phyloP scores from a whole-genome alignment of 2,113 vertebrate genomes.

The zebrafish (Danio rerio) region DNA sequence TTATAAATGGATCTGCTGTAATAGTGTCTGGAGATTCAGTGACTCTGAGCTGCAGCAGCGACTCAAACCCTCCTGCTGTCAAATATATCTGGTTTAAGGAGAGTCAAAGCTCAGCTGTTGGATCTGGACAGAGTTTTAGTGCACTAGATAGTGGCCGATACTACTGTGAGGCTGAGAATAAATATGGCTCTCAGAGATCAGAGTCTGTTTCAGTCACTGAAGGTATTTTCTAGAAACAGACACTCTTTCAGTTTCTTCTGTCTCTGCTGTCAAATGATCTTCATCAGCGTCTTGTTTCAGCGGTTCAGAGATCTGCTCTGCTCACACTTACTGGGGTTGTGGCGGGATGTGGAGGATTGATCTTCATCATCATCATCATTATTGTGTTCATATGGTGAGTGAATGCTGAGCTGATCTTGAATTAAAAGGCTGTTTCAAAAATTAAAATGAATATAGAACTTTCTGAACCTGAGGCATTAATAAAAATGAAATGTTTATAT shows the following conservation, averaged over 20 bases:
- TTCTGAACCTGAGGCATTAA: not conserved
- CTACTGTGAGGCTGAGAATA: constrained; percentile 49
- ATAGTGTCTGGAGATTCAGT: constrained; percentile 24
- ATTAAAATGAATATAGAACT: not conserved
- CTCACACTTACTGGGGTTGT: not conserved
- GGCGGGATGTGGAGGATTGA: not conserved
- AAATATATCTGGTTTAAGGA: constrained; percentile 15
- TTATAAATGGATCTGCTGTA: not conserved
- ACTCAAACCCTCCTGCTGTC: not conserved
- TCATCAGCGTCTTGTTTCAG: not conserved
- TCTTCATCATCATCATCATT: not conserved
- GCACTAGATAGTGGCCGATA: constrained; percentile 33
- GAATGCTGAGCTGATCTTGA: not conserved
- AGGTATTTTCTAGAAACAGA: no score
- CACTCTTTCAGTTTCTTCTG: no score
- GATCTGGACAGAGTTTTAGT: constrained; percentile 37
- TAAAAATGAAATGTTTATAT: not conserved
- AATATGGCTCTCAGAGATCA: constrained; percentile 29
- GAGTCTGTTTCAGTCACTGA: not conserved
- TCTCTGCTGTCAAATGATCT: not conserved
- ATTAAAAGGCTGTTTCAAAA: not conserved
- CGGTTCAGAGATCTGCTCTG: not conserved
- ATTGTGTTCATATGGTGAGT: not conserved
- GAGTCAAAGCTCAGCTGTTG: constrained; percentile 29
- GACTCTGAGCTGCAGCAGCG: constrained; percentile 48